Base-by-base conservation (phyloP, 2,888 invertebrate genomes). In the Ptychoptera contaminata region DNA sequence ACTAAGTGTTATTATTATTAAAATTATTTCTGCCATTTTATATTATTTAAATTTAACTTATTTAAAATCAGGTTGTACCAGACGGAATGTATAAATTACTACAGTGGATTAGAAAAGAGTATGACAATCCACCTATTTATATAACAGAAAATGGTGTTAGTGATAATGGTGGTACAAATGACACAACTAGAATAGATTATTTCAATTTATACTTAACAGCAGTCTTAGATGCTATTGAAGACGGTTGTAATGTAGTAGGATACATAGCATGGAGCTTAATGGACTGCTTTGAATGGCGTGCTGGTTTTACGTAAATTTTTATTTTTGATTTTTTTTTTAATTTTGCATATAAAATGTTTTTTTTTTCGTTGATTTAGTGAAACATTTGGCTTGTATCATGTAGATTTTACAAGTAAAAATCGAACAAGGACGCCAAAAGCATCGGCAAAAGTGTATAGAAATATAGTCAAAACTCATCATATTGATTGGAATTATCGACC, bases 201-300 rank as follows among this genome's bases (percentile, higher is more conserved):
- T 65, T 71, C 2, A 67, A 72, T 43, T 52, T 52, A 5, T 66
- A 66, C 42, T 52, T 66, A 38, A 58, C 56, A 15, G 45, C 51
- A 8, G 58, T 63, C n/a, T 52, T 65, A 40, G 60, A 65, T 50
- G 65, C 66, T 37, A 59, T 78, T 0, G 64, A 69, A 34, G 77
- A 79, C 56, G 69, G 70, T 0, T 76, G 74, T 49, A 67, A 67
- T 42, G 70, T 81, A 1, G 57, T 67, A 8, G 82, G 77, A 0
- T 88, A 85, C 56, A 74, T 80, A 0, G 74, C 77, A 44, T 86
- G 86, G 84, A 80, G 80, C 50, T 62, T 88, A 12, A 70, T 87
- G 62, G 87, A 90, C 55, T 83, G 83, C 56, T 83, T 79, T 60
- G 86, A 88, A 59, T 87, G 86, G 86, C 68, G 69, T 47, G 68